Conservation (phyloP, 2,797 vertebrate species). For the Propithecus perrieri region DNA sequence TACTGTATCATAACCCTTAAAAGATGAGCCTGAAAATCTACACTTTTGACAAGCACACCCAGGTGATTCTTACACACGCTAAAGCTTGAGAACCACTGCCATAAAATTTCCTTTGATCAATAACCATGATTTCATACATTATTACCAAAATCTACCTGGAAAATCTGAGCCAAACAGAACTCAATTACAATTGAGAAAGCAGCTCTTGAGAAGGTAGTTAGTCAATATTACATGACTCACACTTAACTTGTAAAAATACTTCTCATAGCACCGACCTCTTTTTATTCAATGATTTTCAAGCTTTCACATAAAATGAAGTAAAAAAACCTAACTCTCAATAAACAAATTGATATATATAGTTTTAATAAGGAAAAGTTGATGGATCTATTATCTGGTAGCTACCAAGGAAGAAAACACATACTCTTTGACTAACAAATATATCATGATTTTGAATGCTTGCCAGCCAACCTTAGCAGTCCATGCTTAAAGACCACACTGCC, state of each 20-base stretch:
- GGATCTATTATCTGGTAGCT: neutral
- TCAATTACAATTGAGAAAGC: conserved; percentile 20
- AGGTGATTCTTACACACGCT: neutral
- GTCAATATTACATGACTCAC: neutral
- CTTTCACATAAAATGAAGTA: conserved; percentile 24
- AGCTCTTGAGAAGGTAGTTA: neutral
- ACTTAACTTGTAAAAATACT: conserved; percentile 41
- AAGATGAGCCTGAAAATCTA: neutral
- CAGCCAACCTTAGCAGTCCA: neutral
- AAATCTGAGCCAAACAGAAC: neutral
- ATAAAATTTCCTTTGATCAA: conserved; percentile 10
- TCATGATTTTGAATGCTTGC: neutral
- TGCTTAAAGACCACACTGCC: neutral
- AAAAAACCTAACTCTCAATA: conserved; percentile 15
- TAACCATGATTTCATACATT: conserved; percentile 49
- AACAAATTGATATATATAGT: neutral
- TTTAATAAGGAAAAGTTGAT: conserved; percentile 13
- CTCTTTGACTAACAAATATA: neutral
- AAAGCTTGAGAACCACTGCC: neutral
- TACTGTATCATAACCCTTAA: conserved; percentile 18
- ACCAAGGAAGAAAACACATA: neutral
- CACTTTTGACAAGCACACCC: neutral
- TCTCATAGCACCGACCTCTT: conserved; percentile 5
- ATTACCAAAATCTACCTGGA: conserved; percentile 49
- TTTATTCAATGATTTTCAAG: conserved; percentile 50